These are phyloP conservation scores for Apodemus speciosus DNA, from an alignment of 2,113 vertebrate species.

Conservation along the genomic window DNA sequence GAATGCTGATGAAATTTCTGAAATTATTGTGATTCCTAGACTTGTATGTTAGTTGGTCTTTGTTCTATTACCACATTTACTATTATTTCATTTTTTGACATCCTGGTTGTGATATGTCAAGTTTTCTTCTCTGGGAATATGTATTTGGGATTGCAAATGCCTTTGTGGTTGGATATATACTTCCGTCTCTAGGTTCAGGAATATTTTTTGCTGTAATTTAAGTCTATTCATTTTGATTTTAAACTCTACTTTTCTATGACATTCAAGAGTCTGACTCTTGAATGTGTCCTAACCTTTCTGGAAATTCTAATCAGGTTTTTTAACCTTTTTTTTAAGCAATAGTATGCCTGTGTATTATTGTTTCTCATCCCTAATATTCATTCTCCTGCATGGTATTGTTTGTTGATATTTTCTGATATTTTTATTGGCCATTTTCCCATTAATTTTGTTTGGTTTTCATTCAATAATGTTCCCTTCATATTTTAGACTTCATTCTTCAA, in stretches of 20 bases:
- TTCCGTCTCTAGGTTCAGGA: background rate
- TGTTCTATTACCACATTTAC: background rate
- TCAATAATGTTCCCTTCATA: background rate
- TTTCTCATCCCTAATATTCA: background rate
- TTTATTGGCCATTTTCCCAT: background rate
- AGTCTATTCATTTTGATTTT: background rate
- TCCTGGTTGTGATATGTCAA: background rate
- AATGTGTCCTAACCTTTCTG: background rate
- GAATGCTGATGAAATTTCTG: background rate
- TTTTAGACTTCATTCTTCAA: background rate
- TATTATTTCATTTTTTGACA: background rate
- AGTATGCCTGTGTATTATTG: background rate
- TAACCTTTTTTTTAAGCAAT: background rate
- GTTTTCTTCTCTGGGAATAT: background rate
- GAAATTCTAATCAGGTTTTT: background rate
- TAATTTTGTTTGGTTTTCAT: background rate
- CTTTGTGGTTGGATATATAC: background rate
- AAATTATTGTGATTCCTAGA: background rate
- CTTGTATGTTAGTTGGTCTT: background rate
- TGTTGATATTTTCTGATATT: background rate
- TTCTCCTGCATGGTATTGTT: background rate
- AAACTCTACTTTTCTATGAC: background rate
- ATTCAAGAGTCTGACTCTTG: background rate
- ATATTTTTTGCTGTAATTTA: background rate
- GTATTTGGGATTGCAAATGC: background rate